phyloP scores from a whole-genome alignment of 2,797 vertebrate species.

The Periophthalmus magnuspinnatus region DNA sequence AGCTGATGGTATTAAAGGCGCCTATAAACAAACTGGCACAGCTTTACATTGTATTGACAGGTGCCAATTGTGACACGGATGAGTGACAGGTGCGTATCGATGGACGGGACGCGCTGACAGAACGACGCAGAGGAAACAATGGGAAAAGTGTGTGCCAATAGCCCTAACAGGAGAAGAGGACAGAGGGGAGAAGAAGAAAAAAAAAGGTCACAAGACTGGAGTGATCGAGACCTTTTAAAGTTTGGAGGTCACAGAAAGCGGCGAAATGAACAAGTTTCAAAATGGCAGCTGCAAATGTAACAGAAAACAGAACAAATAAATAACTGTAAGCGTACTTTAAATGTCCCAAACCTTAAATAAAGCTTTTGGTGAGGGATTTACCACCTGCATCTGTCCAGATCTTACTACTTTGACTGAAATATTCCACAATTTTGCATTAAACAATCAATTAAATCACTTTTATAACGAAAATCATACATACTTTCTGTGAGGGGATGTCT shows the following conservation, averaged over 20 bases:
- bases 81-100: constrained; percentile 81
- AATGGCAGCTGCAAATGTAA: background rate
- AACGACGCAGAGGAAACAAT: constrained; percentile 68
- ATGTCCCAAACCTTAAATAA: no score
- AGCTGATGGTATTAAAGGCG: constrained; percentile 70
- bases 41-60: constrained; percentile 75
- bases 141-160: constrained; percentile 38
- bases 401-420: no score
- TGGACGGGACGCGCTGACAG: constrained; percentile 74
- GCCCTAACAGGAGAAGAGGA: constrained; percentile 30
- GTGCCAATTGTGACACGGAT: constrained; percentile 73
- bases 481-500: no score
- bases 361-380: background rate
- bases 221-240: constrained; percentile 32
- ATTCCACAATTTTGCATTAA: no score
- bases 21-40: constrained; percentile 51
- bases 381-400: background rate
- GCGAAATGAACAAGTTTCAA: background rate
- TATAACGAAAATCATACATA: no score
- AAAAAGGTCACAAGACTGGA: constrained; percentile 10
- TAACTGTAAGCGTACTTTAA: background rate
- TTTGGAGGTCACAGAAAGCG: constrained; percentile 55
- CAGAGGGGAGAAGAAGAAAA: constrained; percentile 22
- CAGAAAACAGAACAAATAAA: background rate
- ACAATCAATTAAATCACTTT: no score